These are phyloP conservation scores for Balaeniceps rex DNA, from an alignment of 2,113 vertebrate species.

Conservation along the genomic window DNA sequence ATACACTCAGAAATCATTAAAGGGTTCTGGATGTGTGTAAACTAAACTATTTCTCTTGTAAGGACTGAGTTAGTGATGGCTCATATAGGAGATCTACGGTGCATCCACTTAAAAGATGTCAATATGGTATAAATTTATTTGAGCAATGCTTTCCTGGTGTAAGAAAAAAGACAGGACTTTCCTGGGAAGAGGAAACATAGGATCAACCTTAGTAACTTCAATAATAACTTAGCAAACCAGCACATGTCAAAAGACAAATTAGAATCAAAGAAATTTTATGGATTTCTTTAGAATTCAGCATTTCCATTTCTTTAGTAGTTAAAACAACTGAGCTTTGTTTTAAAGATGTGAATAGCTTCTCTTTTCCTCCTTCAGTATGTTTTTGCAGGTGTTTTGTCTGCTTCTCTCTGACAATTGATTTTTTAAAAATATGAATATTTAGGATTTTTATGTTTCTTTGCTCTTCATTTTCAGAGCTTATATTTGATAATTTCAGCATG, in stretches of 20 bases:
- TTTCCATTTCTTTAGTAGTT: not conserved
- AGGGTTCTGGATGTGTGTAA: not conserved
- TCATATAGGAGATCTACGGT: not conserved
- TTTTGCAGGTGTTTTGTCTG: not conserved
- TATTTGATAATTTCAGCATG: not conserved
- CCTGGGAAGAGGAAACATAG: not conserved
- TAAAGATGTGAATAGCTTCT: not conserved
- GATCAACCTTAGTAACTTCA: not conserved
- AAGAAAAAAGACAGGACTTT: not conserved
- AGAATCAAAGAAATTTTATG: not conserved
- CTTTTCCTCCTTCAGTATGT: not conserved
- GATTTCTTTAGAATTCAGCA: not conserved
- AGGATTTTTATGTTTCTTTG: not conserved
- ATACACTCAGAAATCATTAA: not conserved
- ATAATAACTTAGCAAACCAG: not conserved
- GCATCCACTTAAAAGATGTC: not conserved
- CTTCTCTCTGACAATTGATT: not conserved
- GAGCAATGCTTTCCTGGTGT: not conserved
- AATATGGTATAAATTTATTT: not conserved
- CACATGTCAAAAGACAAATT: not conserved
- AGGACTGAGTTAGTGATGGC: not conserved
- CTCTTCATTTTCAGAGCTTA: not conserved
- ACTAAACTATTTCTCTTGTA: not conserved
- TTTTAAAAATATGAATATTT: not conserved
- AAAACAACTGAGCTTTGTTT: not conserved